A percentile compares a stretch with the other conserved stretches of the same genome.
Conservation (phyloP, 2,888 invertebrate species). For the Ligdia adustata region DNA sequence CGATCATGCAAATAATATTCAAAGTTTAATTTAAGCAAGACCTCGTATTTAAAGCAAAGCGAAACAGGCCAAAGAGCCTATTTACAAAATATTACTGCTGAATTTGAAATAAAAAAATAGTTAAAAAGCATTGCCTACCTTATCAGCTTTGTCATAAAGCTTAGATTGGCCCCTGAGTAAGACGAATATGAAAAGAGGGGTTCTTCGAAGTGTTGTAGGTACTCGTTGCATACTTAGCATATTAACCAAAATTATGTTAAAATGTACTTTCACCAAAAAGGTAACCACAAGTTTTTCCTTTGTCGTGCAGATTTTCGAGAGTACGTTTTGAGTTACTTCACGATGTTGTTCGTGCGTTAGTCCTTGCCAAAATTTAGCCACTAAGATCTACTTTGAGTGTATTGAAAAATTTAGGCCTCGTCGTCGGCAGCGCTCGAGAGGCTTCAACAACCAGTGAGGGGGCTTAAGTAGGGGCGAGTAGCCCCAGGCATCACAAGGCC, state of each 20-base stretch:
- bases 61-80: conserved; percentile 18
- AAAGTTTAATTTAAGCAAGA: conserved; percentile 17
- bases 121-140: conserved; percentile 20
- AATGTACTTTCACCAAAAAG: background rate
- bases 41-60: conserved; percentile 26
- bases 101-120: conserved; percentile 6
- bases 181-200: conserved; percentile 1
- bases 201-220: background rate
- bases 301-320: conserved; percentile 2
- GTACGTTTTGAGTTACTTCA: background rate
- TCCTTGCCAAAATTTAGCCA: conserved; percentile 19
- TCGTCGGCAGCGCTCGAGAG: conserved; percentile 49
- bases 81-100: conserved; percentile 10
- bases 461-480: conserved; percentile 47
- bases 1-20: no score
- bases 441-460: conserved; percentile 38
- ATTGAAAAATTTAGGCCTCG: conserved; percentile 55
- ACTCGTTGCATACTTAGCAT: background rate
- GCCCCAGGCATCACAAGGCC: conserved; percentile 44
- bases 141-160: background rate
- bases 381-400: conserved; percentile 36
- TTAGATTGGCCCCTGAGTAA: conserved; percentile 1
- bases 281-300: conserved; percentile 2
- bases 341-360: background rate
- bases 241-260: background rate